Evolutionary conservation across 37 sponge, comb jelly and placozoan genomes (phyloP), one percentile per base, ranked within the genome.

Genomic region (Bolinopsis microptera): DNA sequence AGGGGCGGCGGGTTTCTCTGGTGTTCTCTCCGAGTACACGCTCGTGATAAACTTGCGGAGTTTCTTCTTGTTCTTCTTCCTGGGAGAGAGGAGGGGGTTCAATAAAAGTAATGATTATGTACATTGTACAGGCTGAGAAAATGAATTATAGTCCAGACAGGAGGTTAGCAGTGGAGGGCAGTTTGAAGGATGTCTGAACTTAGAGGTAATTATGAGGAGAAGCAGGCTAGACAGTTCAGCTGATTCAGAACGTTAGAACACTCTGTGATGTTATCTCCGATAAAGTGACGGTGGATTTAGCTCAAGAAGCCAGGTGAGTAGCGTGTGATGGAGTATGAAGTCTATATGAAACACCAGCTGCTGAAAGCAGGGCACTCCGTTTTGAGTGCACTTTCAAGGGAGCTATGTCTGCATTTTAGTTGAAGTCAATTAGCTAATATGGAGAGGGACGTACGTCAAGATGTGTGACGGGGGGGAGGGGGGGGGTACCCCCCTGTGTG

Each of bases 41-140:
- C 74, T 70, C 74, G 74, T 70, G 74, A 70, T 70, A 26, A 70
- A 70, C 74, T 70, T 70, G 30, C 74, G 74, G 3, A 70, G 74
- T n/a, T 70, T 70, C 26, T 70, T 70, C 30, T 70, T 70, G 74
- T 70, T 70, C 74, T 70, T 70, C 74, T 70, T 70, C 74, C 74
- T 70, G 74, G 21, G 74, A 48, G 61, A 48, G 68, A 61, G 68
- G 18, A 61, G 68, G 9, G 68, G 68, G 68, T 9, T 61, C 18
- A 61, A 21, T 18, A 61, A 18, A 61, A 61, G 68, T 9, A 18
- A 18, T 61, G 9, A 61, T 61, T 18, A 61, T 18, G 61, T 48
- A 48, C 5, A 48, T 18, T 48, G 61, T 48, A 18, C 61, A 48
- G 5, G 5, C 61, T 48, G 61, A 18, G 61, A 48, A 13, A 48